phyloP scores from a whole-genome alignment of 2,888 invertebrate genomes.

The Caenorhabditis sp. region DNA sequence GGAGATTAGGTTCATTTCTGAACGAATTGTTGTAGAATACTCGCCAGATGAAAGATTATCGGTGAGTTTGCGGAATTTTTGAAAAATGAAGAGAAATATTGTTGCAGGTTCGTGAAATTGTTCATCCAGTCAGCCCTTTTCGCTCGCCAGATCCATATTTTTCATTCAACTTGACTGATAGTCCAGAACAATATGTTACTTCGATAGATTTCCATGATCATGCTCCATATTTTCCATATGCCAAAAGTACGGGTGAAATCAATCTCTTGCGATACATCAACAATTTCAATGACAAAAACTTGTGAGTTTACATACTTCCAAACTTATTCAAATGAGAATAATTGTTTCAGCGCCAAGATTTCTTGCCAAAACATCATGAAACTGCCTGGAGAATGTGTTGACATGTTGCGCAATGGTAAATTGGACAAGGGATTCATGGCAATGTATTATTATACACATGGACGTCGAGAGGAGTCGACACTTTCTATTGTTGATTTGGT shows the following conservation, averaged over 20 bases:
- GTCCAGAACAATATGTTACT: constrained; percentile 27
- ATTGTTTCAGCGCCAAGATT: constrained; percentile 32
- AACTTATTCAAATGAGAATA: not conserved
- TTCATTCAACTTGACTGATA: constrained; percentile 12
- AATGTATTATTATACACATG: constrained; percentile 20
- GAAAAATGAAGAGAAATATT: not conserved
- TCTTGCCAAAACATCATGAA: constrained; percentile 20
- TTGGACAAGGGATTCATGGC: constrained; percentile 30
- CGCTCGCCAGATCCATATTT: constrained; percentile 24
- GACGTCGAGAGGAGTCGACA: constrained; percentile 14
- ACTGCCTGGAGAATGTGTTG: constrained; percentile 22
- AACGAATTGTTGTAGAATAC: constrained; percentile 37
- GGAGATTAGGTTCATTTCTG: constrained; percentile 34
- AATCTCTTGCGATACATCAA: constrained; percentile 30
- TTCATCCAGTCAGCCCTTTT: constrained; percentile 27
- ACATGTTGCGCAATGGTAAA: constrained; percentile 17
- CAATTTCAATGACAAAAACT: constrained; percentile 37
- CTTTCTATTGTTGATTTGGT: constrained; percentile 28
- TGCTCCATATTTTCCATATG: constrained; percentile 32
- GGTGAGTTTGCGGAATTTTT: constrained; percentile 10
- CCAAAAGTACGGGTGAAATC: constrained; percentile 29
- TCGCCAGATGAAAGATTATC: constrained; percentile 24
- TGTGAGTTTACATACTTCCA: constrained; percentile 14
- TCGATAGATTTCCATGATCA: constrained; percentile 36
- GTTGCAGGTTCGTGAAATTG: constrained; percentile 29